Base-by-base conservation (phyloP, 1,140 invertebrate species). In the Drusus annulatus region DNA sequence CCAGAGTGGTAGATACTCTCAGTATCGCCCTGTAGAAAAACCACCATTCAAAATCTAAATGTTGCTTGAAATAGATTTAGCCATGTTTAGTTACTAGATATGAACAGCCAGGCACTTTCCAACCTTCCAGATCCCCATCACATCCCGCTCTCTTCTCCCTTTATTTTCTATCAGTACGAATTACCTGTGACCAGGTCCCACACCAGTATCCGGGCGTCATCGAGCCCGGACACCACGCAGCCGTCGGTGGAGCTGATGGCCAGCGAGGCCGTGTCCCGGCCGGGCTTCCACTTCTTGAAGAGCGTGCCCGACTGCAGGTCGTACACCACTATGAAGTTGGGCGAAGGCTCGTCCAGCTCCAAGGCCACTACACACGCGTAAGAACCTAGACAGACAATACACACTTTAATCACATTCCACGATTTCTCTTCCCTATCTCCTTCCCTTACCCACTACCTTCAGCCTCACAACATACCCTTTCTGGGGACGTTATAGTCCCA, bases 221-320 rank as follows among this genome's bases (percentile, higher is more conserved):
- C 94, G 15, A 96, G 88, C 0, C 94, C 95, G 78, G 94, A 95
- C 31, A 97, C 93, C n/a, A 97, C 95, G 86, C 94, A 95, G 76
- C 93, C 92, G 83, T 94, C 93, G 75, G 91, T 90, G 19, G 95
- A 95, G 80, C 95, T 96, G 86, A 97, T 96, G 80, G 95, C 94
- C 79, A 97, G 89, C 13, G 94, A 92, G 0, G 94, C 94, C 6
- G 94, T 95, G 86, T 95, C 94, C 78, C 93, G 93, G 56, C 92
- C 93, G 0, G 95, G 95, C 87, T 97, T 97, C 95, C 95, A 96
- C 88, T 96, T 96, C 88, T 96, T 96, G 88, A 97, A 97, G 81
- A 97, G 86, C 1, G 95, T 97, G n/a, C 96, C 96, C 83, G 95
- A 96, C 89, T 96, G 94, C n/a, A 97, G 90, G 88, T 97, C 96